These are phyloP conservation scores for Euthynnus affinis DNA, from an alignment of 2,797 vertebrate species.

Conservation along the genomic window DNA sequence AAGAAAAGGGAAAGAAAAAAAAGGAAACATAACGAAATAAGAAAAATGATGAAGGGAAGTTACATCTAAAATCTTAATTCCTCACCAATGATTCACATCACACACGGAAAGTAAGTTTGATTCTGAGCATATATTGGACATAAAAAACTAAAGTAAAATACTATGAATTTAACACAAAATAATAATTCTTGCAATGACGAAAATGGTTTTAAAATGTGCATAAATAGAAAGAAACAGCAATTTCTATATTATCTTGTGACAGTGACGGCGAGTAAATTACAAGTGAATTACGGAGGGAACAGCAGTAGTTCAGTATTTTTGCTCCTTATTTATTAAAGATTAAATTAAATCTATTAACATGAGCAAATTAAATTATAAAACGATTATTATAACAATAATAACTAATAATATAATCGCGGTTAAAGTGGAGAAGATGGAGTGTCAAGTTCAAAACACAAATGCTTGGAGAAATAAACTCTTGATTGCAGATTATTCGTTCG, in stretches of 20 bases:
- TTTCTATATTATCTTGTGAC: neutral
- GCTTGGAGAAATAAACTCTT: constrained; percentile 5
- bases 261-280: neutral
- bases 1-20: neutral
- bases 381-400: neutral
- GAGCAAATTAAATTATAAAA: constrained; percentile 10
- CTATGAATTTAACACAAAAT: neutral
- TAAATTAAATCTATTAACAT: neutral
- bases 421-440: neutral
- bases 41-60: neutral
- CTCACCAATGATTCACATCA: neutral
- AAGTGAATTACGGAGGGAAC: neutral
- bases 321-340: neutral
- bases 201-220: neutral
- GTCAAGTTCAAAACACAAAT: constrained; percentile 10
- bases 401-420: neutral
- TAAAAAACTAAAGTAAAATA: neutral
- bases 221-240: neutral
- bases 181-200: neutral
- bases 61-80: constrained; percentile 19
- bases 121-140: neutral
- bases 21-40: constrained; percentile 1
- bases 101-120: neutral
- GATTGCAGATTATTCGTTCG: constrained; percentile 30
- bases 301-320: neutral